A percentile compares a stretch with the other conserved stretches of the same genome.
These are phyloP conservation scores for Thunnus albacares DNA, from an alignment of 2,797 vertebrate genomes.

Conservation along the genomic window DNA sequence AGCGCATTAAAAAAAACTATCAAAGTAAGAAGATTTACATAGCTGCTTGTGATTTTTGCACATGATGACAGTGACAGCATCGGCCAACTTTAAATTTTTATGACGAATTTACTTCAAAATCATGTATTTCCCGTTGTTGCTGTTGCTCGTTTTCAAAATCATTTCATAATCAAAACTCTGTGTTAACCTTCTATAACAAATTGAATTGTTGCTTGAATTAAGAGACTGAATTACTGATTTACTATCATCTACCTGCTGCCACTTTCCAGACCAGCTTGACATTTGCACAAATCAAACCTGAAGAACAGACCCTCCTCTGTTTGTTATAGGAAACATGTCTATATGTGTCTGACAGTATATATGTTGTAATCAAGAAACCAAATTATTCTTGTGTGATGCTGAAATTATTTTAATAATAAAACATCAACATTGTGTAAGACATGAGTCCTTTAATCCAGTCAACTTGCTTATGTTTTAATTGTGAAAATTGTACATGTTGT, in stretches of 20 bases:
- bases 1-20: not conserved
- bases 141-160: not conserved
- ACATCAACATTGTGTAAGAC: conserved; percentile 17
- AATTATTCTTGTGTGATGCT: conserved; percentile 15
- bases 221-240: not conserved
- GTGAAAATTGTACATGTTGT: not conserved
- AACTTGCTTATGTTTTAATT: not conserved
- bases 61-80: conserved; percentile 2
- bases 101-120: not conserved
- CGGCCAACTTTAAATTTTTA: not conserved
- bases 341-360: conserved; percentile 15
- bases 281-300: conserved; percentile 6
- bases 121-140: not conserved
- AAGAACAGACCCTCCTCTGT: not conserved
- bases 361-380: conserved; percentile 33
- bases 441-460: conserved; percentile 16
- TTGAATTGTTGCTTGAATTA: not conserved
- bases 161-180: conserved; percentile 2
- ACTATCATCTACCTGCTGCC: not conserved
- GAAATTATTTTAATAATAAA: conserved; percentile 62
- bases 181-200: not conserved
- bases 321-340: not conserved
- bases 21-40: not conserved
- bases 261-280: not conserved
- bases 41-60: conserved; percentile 20